A percentile compares a stretch with the other conserved stretches of the same genome.
These are phyloP conservation scores for Thereva nobilitata DNA, from an alignment of 2,888 invertebrate genomes.

Conservation along the genomic window DNA sequence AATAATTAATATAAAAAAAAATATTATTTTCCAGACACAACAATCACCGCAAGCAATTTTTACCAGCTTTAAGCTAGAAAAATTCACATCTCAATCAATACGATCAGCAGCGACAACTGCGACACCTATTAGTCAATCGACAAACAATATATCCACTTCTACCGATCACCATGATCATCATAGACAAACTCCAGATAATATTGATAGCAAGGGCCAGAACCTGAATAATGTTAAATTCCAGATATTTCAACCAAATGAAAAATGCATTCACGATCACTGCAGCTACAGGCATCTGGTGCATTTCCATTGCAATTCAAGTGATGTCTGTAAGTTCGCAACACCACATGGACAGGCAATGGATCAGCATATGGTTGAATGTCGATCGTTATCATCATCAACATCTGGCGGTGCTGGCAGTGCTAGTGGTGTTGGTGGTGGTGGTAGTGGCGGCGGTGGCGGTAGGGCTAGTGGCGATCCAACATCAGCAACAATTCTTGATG, in stretches of 20 bases:
- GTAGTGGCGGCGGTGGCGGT: constrained; percentile 18
- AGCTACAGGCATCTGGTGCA: constrained; percentile 72
- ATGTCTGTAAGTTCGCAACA: constrained; percentile 79
- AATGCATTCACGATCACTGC: constrained; percentile 78
- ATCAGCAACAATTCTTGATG: constrained; percentile 30
- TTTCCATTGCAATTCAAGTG: constrained; percentile 74
- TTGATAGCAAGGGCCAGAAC: neutral
- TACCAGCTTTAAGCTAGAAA: constrained; percentile 90
- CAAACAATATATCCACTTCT: neutral
- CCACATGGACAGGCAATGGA: constrained; percentile 77
- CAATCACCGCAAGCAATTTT: constrained; percentile 88
- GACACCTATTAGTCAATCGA: neutral
- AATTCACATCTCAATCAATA: constrained; percentile 55
- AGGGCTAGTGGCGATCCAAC: constrained; percentile 20
- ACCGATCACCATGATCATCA: neutral
- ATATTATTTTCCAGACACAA: constrained; percentile 58
- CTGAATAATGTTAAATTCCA: constrained; percentile 41
- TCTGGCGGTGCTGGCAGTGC: neutral
- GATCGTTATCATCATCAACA: constrained; percentile 51
- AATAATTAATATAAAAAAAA: neutral
- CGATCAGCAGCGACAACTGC: neutral
- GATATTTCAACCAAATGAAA: constrained; percentile 51
- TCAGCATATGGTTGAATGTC: constrained; percentile 84
- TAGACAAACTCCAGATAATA: neutral
- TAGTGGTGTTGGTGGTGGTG: neutral